Evolutionary conservation across 2,797 vertebrate genomes (phyloP), one percentile per base, ranked within the genome.

Genomic region (Ctenopoma multispine): DNA sequence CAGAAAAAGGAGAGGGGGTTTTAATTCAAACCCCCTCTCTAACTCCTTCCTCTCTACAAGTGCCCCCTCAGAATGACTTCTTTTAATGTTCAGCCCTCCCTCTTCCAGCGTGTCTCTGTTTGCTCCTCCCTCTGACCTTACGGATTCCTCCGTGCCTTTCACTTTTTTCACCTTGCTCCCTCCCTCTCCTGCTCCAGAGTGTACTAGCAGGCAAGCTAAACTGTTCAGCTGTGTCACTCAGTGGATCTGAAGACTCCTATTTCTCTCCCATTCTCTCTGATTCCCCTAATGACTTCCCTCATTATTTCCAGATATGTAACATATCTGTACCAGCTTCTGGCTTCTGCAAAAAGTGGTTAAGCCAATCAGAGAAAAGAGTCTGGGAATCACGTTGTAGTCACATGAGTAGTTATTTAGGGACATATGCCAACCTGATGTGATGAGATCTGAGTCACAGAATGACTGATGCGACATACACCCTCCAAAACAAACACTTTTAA

Each of bases 71-170:
- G 79, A 90, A 87, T 79, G 71, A 87, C 72, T 89, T 69, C 85
- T 89, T 81, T 79, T 69, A 76, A 70, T 17, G 23, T 63, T 75
- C 62, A 55, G 79, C 80, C 80, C 79, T 84, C 78, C 89, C 79
- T 77, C 80, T 80, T 77, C 80, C 83, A 88, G 82, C 69, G 3
- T 61, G 77, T 85, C 81, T 79, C 71, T 1, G 10, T 57, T 76
- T 3, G 83, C 91, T 89, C 90, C 89, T 87, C 92, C 90, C 81
- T 75, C 77, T 88, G 86, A 89, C 87, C 89, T 90, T 89, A 83
- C 76, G 36, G 36, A 83, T 85, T 90, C 84, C 81, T 81, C 74
- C 69, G 67, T 57, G 69, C 57, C 72, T 80, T 79, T 81, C 73
- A 77, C 81, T 74, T 79, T 65, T 74, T 64, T 20, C 18, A 46